Conservation (phyloP, 1,140 invertebrate species). For the Drosophila guanche region DNA sequence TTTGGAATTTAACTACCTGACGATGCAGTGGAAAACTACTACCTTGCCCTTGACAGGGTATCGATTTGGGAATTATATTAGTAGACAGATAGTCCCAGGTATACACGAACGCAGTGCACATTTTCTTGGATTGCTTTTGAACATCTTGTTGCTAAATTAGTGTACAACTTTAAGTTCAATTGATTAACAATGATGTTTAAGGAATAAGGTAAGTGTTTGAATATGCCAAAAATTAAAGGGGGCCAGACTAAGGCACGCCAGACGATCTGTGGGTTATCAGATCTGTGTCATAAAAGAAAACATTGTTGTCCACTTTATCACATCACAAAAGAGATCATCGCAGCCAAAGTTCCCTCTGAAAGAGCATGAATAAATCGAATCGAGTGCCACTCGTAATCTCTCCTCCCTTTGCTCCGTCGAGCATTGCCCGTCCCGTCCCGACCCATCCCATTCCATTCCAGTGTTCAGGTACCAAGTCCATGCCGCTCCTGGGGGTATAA, state of each 20-base stretch:
- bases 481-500: conserved; percentile 43
- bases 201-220: neutral
- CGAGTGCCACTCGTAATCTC: conserved; percentile 8
- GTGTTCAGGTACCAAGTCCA: conserved; percentile 55
- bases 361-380: conserved; percentile 2
- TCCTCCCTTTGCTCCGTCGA: conserved; percentile 1
- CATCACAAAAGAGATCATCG: conserved; percentile 18
- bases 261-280: conserved; percentile 24
- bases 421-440: conserved; percentile 3
- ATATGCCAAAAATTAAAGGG: conserved; percentile 35
- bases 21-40: conserved; percentile 58
- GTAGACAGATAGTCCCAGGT: neutral
- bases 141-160: conserved; percentile 10
- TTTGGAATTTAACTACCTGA: conserved; percentile 53
- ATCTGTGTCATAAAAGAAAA: conserved; percentile 19
- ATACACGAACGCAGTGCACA: no score
- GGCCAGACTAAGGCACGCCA: conserved; percentile 1
- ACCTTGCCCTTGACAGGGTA: neutral
- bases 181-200: neutral
- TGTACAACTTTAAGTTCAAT: neutral
- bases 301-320: conserved; percentile 43
- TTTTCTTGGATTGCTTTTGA: no score
- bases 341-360: neutral
- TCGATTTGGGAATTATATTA: neutral
- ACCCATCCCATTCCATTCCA: neutral